Percentiles rank a stretch among this genome's conserved stretches.
Evolutionary conservation across 1,140 invertebrate genomes (phyloP).

Genomic region (Drosophila kohkoa): DNA sequence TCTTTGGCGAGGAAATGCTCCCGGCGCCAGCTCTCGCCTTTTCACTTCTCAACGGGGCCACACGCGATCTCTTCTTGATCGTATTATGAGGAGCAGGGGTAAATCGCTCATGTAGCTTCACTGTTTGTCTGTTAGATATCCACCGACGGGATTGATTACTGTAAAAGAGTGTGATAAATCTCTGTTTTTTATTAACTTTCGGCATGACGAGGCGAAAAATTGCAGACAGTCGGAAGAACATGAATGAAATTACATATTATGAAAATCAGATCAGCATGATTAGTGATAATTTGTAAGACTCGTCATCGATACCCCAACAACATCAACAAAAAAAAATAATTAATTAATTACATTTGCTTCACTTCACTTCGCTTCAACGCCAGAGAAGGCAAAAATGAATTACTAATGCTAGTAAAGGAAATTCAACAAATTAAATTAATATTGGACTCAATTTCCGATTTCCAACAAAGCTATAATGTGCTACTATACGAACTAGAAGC

Average conservation of each 20-base stretch:
- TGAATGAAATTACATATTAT: conserved; percentile 58
- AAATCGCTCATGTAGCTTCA: conserved; percentile 76
- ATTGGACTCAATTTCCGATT: too few relatives aligned
- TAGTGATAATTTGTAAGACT: conserved; percentile 71
- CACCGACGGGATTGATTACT: conserved; percentile 75
- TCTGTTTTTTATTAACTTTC: conserved; percentile 84
- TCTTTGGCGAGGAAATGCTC: conserved; percentile 8
- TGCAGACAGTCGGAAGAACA: conserved; percentile 37
- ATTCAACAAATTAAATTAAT: not conserved
- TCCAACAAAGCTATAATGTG: too few relatives aligned
- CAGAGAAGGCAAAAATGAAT: not conserved
- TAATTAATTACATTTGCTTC: conserved; percentile 73
- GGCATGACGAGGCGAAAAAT: conserved; percentile 66
- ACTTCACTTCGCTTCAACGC: not conserved
- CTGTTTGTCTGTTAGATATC: conserved; percentile 37
- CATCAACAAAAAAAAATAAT: conserved; percentile 38
- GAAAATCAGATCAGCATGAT: conserved; percentile 82
- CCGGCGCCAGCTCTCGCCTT: conserved; percentile 11
- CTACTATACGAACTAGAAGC: too few relatives aligned
- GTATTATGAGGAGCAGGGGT: not conserved
- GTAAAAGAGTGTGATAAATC: conserved; percentile 83
- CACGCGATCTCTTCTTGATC: conserved; percentile 4
- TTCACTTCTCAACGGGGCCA: conserved; percentile 5
- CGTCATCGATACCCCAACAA: conserved; percentile 29
- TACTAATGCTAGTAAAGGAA: not conserved